Conservation (phyloP, 2,888 invertebrate genomes). For the Ectemnius continuus region DNA sequence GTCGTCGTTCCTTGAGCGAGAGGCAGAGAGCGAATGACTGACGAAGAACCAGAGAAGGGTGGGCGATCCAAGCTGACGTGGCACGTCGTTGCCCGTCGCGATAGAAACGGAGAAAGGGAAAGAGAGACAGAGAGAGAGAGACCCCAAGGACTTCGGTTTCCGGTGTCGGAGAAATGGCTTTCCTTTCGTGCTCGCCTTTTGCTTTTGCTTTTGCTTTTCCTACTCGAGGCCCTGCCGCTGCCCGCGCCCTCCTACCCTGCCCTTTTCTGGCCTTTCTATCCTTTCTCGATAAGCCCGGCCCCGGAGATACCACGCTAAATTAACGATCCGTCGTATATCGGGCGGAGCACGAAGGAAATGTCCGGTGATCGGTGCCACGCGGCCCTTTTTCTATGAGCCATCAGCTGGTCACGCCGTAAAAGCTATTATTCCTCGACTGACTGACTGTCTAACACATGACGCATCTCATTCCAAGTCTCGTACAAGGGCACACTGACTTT, state of each 20-base stretch:
- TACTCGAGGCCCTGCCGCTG: conserved; percentile 22
- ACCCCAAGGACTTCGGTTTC: conserved; percentile 65
- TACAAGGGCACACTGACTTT: too few species aligned
- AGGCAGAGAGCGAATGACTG: conserved; percentile 21
- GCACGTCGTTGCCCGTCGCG: conserved; percentile 67
- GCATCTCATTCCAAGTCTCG: too few species aligned
- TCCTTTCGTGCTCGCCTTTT: conserved; percentile 39
- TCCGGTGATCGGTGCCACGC: not conserved
- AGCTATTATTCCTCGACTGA: not conserved
- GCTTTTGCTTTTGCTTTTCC: conserved; percentile 40
- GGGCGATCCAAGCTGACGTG: conserved; percentile 71
- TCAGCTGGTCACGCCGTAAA: not conserved
- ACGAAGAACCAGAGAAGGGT: conserved; percentile 63
- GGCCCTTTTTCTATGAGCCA: not conserved
- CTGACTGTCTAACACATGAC: not conserved
- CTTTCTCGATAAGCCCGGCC: conserved; percentile 45
- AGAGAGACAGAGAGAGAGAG: conserved; percentile 1
- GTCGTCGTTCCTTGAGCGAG: conserved; percentile 16
- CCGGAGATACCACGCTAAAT: conserved; percentile 49
- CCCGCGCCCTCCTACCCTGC: conserved; percentile 18
- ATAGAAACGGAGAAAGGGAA: conserved; percentile 51
- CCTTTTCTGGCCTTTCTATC: conserved; percentile 52
- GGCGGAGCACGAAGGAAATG: conserved; percentile 51
- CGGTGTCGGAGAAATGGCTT: conserved; percentile 68
- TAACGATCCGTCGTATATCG: conserved; percentile 64